A percentile compares a stretch with the other conserved stretches of the same genome.
Conservation (phyloP, 2,888 invertebrate genomes). For the Amaurobius ferox region DNA sequence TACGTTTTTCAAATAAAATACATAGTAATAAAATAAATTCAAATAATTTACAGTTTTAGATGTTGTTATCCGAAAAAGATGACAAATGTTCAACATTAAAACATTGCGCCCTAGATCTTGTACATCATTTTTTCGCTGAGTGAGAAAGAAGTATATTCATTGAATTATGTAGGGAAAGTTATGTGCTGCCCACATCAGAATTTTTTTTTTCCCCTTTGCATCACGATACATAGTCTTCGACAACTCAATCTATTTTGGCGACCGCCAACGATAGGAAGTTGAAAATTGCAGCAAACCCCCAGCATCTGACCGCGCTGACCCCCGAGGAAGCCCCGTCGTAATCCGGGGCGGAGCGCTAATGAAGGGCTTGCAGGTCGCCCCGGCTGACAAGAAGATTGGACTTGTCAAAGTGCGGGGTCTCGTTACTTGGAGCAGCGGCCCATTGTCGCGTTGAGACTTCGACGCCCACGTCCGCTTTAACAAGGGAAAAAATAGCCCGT, state of each 20-base stretch:
- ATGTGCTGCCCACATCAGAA: too few species aligned
- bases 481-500: not conserved
- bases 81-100: too few species aligned
- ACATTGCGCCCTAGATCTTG: too few species aligned
- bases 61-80: too few species aligned
- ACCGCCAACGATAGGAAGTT: constrained; percentile 30
- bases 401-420: constrained; percentile 55
- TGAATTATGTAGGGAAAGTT: too few species aligned
- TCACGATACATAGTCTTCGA: too few species aligned
- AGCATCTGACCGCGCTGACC: constrained; percentile 42
- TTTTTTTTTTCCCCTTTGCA: too few species aligned
- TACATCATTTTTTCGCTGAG: too few species aligned
- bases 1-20: too few species aligned
- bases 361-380: constrained; percentile 48
- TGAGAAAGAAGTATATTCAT: too few species aligned
- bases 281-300: constrained; percentile 38
- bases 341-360: constrained; percentile 70
- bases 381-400: constrained; percentile 70
- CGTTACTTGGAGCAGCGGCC: constrained; percentile 17
- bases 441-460: not conserved
- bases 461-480: not conserved
- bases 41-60: too few species aligned
- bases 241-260: constrained; percentile 30
- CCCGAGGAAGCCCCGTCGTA: constrained; percentile 53
- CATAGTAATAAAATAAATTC: too few species aligned